Conservation (phyloP, 2,797 vertebrate genomes). For the Danio jaintianensis region DNA sequence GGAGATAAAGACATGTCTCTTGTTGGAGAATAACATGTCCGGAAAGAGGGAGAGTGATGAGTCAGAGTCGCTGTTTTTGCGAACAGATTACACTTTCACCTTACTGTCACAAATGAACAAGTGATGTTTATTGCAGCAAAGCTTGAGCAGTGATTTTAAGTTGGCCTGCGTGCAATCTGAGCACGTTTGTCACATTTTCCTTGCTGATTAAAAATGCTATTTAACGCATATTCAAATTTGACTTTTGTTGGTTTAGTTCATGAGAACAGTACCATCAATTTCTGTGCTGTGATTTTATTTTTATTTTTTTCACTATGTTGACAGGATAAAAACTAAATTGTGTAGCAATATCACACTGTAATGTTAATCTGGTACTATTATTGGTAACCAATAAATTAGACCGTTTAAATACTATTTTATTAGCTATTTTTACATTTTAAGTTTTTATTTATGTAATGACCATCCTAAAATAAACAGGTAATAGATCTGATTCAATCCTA, state of each 20-base stretch:
- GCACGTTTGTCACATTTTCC: background rate
- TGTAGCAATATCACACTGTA: too few relatives aligned
- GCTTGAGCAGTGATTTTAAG: conserved; percentile 32
- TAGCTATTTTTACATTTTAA: too few relatives aligned
- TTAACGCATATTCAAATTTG: background rate
- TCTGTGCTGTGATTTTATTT: too few relatives aligned
- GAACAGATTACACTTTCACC: conserved; percentile 42
- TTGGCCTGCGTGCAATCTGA: background rate
- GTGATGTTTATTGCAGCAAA: conserved; percentile 20
- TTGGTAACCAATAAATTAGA: too few relatives aligned
- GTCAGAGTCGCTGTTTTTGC: conserved; percentile 12
- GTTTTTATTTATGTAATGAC: too few relatives aligned
- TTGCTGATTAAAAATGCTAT: background rate
- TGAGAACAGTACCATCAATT: too few relatives aligned
- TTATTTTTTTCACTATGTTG: too few relatives aligned
- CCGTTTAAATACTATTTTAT: too few relatives aligned
- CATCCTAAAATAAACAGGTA: too few relatives aligned
- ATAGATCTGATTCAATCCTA: too few relatives aligned
- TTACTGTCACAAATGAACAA: conserved; percentile 22
- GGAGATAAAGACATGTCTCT: conserved; percentile 15
- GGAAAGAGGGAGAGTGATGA: conserved; percentile 11
- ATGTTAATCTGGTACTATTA: too few relatives aligned
- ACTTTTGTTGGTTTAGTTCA: background rate
- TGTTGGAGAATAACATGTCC: conserved; percentile 30
- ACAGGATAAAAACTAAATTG: too few relatives aligned